Evolutionary conservation across 2,888 invertebrate species (phyloP), one percentile per base, ranked within the genome.

Genomic region (Brenthis hecate): DNA sequence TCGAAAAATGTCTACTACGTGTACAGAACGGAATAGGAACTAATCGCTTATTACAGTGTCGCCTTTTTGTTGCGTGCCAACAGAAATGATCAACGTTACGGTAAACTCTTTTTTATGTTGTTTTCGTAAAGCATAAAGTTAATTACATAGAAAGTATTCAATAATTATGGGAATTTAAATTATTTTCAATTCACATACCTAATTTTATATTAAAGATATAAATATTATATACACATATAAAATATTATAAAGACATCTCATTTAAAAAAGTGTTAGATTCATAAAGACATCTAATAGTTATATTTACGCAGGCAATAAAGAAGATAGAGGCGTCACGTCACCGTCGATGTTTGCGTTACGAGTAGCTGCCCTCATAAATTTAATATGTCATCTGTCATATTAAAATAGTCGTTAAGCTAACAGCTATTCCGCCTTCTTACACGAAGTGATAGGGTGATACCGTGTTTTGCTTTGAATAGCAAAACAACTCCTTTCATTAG

Each of bases 341-440:
- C 81, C 83, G 79, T 78, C 82, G 78, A 83, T 87, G 86, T 84
- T 88, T 85, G 85, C 82, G 83, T 83, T 77, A 80, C 80, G 84
- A 84, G 88, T 85, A 87, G 89, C 87, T 85, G 83, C 81, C 85
- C 85, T 92, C 91, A 88, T 91, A 91, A 91, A 91, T 91, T 91
- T 91, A 91, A 91, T 89, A 91, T 89, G 88, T 92, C 91, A 91
- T 90, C 90, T 91, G 85, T 86, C 87, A 89, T 92, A 92, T 91
- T 90, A 92, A 92, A 92, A 91, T 87, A 87, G 88, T 90, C 91
- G 91, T 91, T 91, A 91, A 88, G 89, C 88, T 92, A 90, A 91
- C 91, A 91, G 89, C 89, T 80, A 81, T 86, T 85, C 85, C 86
- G 86, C 87, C 86, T 86, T 82, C 78, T 78, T 83, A 79, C 85